Percentiles rank a stretch among this genome's conserved stretches.
phyloP scores from a whole-genome alignment of 2,113 vertebrate genomes.

The Colinus virginianus region DNA sequence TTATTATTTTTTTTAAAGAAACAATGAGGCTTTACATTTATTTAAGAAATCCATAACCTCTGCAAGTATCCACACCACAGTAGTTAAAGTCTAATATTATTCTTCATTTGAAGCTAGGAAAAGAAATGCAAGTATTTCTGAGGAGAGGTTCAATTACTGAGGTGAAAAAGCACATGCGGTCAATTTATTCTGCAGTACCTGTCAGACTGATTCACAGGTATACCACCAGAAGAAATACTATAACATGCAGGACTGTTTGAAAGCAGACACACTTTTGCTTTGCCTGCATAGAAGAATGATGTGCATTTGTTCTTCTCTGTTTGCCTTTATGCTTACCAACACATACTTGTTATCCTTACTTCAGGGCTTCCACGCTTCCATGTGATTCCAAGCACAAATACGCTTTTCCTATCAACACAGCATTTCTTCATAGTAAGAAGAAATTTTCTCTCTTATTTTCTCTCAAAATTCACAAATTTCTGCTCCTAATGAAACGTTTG shows the following conservation, averaged over 20 bases:
- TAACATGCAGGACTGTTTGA: not conserved
- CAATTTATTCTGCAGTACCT: not conserved
- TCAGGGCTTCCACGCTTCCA: not conserved
- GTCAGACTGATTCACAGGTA: not conserved
- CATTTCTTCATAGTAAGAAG: not conserved
- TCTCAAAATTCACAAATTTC: not conserved
- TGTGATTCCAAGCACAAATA: not conserved
- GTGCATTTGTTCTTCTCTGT: not conserved
- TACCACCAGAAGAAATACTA: not conserved
- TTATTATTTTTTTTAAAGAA: not conserved
- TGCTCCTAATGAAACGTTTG: not conserved
- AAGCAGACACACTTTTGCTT: not conserved
- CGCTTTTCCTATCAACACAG: not conserved
- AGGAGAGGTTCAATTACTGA: not conserved
- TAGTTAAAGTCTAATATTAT: not conserved
- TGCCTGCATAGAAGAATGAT: not conserved
- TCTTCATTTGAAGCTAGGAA: not conserved
- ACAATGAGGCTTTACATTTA: not conserved
- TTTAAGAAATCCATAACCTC: not conserved
- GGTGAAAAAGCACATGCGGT: not conserved
- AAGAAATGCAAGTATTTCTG: not conserved
- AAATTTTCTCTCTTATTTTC: not conserved
- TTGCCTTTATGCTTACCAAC: not conserved
- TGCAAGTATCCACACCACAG: not conserved
- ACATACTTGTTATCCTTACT: not conserved